Evolutionary conservation across 2,888 invertebrate species (phyloP), one percentile per base, ranked within the genome.

Genomic region (Dasysyrphus tricinctus): DNA sequence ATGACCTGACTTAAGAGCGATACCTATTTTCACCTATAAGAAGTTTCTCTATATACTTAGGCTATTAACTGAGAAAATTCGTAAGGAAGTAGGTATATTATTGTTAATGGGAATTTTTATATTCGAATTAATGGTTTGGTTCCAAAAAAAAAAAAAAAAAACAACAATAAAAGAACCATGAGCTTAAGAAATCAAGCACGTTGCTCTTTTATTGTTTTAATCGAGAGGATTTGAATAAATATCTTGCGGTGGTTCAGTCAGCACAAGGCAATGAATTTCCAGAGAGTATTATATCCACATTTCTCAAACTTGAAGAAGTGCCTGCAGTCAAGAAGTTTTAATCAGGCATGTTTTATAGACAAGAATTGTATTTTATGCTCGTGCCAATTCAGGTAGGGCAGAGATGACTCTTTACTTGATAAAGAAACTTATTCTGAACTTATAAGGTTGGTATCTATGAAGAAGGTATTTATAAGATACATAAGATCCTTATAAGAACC

Each of bases 91-190:
- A 32, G 32, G 7, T 32, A 32, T 32, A 32, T 57, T 37, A 59
- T 59, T 39, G 59, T 59, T 39, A 59, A 59, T 59, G 59, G 19
- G 59, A 39, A 19, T 19, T 59, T 59, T 59, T 24, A 59, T 59
- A 12, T 37, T 59, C 19, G 9, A 5, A 19, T 37, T 12, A 42
- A 42, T 42, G 2, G 42, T 5, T 14, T 9, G 9, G 16, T 19
- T 14, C 14, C 14, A 14, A n/a, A 24, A 24, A 24, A 24, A 24
- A 24, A n/a, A 3, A n/a, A 14, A 14, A n/a, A 24, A 24, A 24
- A 24, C 1, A 24, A 57, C 34, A 16, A 37, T 37, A 54, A 19
- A 37, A 19, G 34, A 56, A 37, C 14, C 7, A 14, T 34, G 5
- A 16, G 34, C 16, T 57, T 57, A 34, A 57, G n/a, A 39, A 59